These are phyloP conservation scores for Cossypha polioptera DNA, from an alignment of 2,797 vertebrate species.

Conservation along the genomic window DNA sequence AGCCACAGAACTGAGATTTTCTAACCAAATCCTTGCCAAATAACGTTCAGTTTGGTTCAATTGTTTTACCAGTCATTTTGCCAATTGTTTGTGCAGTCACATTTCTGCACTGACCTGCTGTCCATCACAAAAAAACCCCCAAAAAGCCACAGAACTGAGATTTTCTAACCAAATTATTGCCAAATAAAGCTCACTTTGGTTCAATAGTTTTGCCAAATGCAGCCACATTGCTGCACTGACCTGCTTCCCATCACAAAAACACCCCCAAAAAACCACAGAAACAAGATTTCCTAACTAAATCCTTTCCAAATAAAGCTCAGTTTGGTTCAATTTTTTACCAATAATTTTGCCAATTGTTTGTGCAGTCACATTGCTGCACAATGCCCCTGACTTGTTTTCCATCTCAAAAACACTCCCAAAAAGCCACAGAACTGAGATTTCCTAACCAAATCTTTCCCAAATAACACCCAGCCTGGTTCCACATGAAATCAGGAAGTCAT, in stretches of 20 bases:
- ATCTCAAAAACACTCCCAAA: neutral
- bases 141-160: neutral
- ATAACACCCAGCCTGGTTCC: neutral
- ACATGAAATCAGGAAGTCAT: accelerated
- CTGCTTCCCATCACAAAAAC: too few relatives aligned
- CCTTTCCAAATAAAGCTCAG: accelerated
- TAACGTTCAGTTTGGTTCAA: too few relatives aligned
- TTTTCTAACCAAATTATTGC: too few relatives aligned
- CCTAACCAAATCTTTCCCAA: neutral
- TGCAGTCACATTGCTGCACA: neutral
- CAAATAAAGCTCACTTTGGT: too few relatives aligned
- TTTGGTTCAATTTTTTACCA: neutral
- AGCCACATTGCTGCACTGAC: too few relatives aligned
- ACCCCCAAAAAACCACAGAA: too few relatives aligned
- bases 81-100: neutral
- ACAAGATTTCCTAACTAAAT: too few relatives aligned
- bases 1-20: too few relatives aligned
- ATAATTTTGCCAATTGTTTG: neutral
- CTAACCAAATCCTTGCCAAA: too few relatives aligned
- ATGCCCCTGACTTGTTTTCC: neutral
- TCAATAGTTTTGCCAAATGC: too few relatives aligned
- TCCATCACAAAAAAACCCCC: neutral
- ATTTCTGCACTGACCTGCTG: too few relatives aligned
- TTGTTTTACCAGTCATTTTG: too few relatives aligned
- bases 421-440: neutral